Percentiles rank a stretch among this genome's conserved stretches.
Conservation (phyloP, 2,797 vertebrate species). For the Sparus aurata region DNA sequence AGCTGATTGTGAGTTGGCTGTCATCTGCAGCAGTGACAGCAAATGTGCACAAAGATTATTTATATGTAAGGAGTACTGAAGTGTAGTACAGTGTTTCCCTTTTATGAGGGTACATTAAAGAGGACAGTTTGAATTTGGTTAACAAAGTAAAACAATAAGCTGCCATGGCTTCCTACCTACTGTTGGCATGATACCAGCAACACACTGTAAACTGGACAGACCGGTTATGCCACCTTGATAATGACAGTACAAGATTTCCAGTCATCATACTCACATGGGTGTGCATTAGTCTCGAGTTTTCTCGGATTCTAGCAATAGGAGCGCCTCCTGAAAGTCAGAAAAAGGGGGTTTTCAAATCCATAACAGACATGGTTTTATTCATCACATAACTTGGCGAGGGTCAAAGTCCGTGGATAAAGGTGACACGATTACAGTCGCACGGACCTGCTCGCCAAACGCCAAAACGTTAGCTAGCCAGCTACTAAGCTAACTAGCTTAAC, state of each 20-base stretch:
- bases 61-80: too few relatives aligned
- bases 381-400: accelerated
- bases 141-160: too few relatives aligned
- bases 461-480: neutral
- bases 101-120: too few relatives aligned
- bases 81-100: too few relatives aligned
- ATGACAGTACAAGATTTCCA: accelerated
- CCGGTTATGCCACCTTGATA: neutral
- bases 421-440: neutral
- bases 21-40: neutral
- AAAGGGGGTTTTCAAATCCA: neutral
- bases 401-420: neutral
- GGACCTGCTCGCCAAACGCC: neutral
- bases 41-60: too few relatives aligned
- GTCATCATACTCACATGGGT: slow-evolving; percentile 72
- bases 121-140: too few relatives aligned
- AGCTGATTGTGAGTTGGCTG: neutral
- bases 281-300: slow-evolving; percentile 47
- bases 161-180: too few relatives aligned
- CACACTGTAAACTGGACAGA: neutral
- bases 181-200: neutral
- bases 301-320: slow-evolving; percentile 19
- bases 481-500: slow-evolving; percentile 24
- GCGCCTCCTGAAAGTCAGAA: slow-evolving; percentile 25
- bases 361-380: accelerated